Evolutionary conservation across 2,888 invertebrate species (phyloP).

Genomic region (Orthonevra nobilis): DNA sequence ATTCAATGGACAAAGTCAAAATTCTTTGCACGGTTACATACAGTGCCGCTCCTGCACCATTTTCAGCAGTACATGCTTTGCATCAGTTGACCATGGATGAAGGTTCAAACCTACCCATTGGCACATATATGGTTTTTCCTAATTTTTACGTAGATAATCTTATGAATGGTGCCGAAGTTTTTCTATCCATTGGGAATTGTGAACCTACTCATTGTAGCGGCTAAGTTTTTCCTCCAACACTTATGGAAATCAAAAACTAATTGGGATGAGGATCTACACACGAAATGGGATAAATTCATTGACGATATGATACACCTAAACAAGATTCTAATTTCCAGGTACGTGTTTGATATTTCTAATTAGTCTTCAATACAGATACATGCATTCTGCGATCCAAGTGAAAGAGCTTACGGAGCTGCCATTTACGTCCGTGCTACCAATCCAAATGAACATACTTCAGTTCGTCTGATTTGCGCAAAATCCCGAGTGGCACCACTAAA

Average conservation of each 20-base stretch:
- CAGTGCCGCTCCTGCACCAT: background rate
- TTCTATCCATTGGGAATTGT: background rate
- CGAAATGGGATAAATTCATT: background rate
- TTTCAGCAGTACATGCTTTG: background rate
- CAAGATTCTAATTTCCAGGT: background rate
- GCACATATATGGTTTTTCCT: too few species aligned
- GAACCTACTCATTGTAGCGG: background rate
- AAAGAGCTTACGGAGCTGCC: background rate
- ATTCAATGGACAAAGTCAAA: background rate
- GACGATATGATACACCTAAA: background rate
- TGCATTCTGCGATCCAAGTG: too few species aligned
- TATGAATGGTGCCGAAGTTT: background rate
- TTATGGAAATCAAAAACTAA: background rate
- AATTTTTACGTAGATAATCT: too few species aligned
- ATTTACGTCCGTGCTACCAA: background rate
- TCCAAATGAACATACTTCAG: background rate
- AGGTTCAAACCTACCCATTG: background rate
- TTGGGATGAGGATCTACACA: background rate
- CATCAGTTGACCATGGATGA: too few species aligned
- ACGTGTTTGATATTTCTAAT: too few species aligned
- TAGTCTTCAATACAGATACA: too few species aligned
- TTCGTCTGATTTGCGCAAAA: background rate
- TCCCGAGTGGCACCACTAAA: slow-evolving; percentile 3
- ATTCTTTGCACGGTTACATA: slow-evolving; percentile 15
- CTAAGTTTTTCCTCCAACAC: background rate